These are phyloP conservation scores for Neolamprologus sp. DNA, from an alignment of 2,113 vertebrate genomes.

Conservation along the genomic window DNA sequence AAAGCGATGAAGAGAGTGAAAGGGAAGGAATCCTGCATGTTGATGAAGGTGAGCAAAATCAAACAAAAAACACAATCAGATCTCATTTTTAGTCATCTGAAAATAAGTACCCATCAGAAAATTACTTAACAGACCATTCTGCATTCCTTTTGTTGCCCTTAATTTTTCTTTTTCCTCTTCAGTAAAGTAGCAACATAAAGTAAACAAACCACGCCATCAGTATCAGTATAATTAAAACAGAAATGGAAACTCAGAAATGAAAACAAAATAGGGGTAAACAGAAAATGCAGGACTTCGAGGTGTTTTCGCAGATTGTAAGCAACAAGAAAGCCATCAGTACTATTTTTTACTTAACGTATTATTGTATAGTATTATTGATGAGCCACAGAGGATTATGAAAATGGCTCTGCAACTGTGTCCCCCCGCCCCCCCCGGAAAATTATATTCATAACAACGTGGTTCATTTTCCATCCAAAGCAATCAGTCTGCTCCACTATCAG, in stretches of 20 bases:
- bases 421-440: not conserved
- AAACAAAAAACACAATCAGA: not conserved
- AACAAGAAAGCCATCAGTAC: not conserved
- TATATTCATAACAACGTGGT: not conserved
- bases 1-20: not conserved
- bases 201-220: not conserved
- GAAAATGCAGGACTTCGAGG: not conserved
- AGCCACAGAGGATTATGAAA: not conserved
- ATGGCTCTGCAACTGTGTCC: not conserved
- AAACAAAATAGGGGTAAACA: not conserved
- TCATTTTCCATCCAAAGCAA: not conserved
- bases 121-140: not conserved
- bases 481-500: not conserved
- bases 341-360: not conserved
- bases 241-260: not conserved
- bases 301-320: not conserved
- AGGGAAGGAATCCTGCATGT: not conserved
- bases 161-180: not conserved
- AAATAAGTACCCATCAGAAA: not conserved
- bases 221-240: not conserved
- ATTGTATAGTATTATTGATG: not conserved
- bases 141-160: not conserved
- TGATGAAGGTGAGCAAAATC: not conserved
- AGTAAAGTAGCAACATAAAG: not conserved
- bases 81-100: not conserved